Conservation (phyloP, 2,888 invertebrate genomes). For the Pheosia gnoma region DNA sequence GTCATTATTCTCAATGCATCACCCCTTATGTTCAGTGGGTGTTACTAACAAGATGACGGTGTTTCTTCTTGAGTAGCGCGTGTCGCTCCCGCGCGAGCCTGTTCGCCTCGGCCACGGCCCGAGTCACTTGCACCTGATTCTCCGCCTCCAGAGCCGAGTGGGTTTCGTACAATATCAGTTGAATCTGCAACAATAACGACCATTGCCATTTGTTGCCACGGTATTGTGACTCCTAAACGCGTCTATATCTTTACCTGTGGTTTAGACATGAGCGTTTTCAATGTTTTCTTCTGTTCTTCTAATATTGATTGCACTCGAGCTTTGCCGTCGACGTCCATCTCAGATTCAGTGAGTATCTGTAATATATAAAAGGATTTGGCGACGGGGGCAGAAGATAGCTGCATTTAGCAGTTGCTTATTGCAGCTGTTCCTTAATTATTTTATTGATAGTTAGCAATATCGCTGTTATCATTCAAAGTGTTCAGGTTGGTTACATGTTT, state of each 20-base stretch:
- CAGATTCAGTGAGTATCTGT: constrained; percentile 86
- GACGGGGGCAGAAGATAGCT: too few species aligned
- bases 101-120: constrained; percentile 88
- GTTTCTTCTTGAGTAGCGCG: constrained; percentile 72
- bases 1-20: too few species aligned
- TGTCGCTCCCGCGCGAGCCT: constrained; percentile 88
- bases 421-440: too few species aligned
- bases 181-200: constrained; percentile 83
- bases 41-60: constrained; percentile 50
- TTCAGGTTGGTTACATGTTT: too few species aligned
- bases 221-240: not conserved
- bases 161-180: constrained; percentile 91
- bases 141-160: constrained; percentile 91
- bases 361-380: constrained; percentile 3
- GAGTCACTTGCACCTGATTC: constrained; percentile 88
- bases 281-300: constrained; percentile 89
- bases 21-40: not conserved
- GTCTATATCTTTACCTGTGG: constrained; percentile 85
- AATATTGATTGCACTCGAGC: constrained; percentile 86
- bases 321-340: constrained; percentile 85
- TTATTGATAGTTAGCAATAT: too few species aligned
- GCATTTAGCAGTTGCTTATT: too few species aligned
- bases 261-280: constrained; percentile 89
- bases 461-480: too few species aligned
- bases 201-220: not conserved